Evolutionary conservation across 2,888 invertebrate genomes (phyloP).

Genomic region (Diadegma fenestrale): DNA sequence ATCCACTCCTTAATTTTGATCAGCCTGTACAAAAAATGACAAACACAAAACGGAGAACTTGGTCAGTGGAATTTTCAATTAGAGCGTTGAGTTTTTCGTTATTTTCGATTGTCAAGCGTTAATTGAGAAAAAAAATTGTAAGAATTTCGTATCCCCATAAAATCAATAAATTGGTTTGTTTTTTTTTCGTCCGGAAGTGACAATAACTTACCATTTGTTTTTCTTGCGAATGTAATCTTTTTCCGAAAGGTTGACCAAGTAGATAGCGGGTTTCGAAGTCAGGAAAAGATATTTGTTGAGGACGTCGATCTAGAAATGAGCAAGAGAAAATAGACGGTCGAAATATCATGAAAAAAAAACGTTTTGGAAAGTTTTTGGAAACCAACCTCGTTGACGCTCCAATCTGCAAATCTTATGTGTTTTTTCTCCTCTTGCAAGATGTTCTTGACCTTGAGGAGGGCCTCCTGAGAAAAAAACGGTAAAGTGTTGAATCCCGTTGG

Average conservation of each 20-base stretch:
- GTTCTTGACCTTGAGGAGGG: constrained; percentile 93
- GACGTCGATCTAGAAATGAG: constrained; percentile 92
- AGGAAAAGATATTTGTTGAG: constrained; percentile 98
- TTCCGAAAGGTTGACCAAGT: constrained; percentile 98
- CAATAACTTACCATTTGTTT: constrained; percentile 94
- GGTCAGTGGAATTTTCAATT: neutral
- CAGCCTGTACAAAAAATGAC: constrained; percentile 87
- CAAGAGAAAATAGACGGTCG: neutral
- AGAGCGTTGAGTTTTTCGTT: neutral
- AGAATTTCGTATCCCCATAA: neutral
- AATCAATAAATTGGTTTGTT: neutral
- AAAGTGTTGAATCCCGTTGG: neutral
- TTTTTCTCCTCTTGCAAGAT: constrained; percentile 95
- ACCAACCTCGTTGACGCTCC: constrained; percentile 96
- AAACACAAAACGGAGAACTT: neutral
- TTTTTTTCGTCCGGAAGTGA: neutral
- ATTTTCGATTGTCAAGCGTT: neutral
- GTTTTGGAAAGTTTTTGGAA: neutral
- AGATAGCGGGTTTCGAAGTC: constrained; percentile 98
- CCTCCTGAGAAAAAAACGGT: constrained; percentile 88
- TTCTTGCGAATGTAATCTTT: constrained; percentile 99
- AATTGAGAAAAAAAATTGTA: neutral
- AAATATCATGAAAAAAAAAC: neutral
- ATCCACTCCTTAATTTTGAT: constrained; percentile 99
- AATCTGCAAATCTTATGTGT: constrained; percentile 96